Base-by-base conservation (phyloP, 2,888 invertebrate species). In the Idaea aversata region DNA sequence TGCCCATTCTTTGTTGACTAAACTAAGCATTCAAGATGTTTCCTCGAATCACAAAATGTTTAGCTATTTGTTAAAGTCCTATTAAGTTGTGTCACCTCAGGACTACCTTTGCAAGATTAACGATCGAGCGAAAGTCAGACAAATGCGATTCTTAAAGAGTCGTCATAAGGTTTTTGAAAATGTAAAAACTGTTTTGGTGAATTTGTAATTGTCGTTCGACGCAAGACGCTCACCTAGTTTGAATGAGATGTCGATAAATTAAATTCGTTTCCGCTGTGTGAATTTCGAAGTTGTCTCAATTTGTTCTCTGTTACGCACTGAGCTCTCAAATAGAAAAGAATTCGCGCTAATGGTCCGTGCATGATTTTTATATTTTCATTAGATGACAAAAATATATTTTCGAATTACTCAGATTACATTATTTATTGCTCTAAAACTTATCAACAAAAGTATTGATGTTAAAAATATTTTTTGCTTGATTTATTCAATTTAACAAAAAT, bases 61-160 rank as follows among this genome's bases (percentile, higher is more conserved):
- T 92, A 90, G 90, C 87, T 90, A 92, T 93, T 92, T 92, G 92
- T 93, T 91, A 91, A 89, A 91, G 81, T 89, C 87, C 88, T 87
- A 92, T 93, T 92, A 91, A 86, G 90, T 86, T 88, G 83, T 88
- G 90, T 89, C 90, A 90, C 88, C 88, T 87, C 81, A 79, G 82
- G 80, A 79, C 80, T 77, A 79, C 77, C 74, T 79, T 77, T 70
- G 71, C 86, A 81, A 87, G 80, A 60, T 77, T 65, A 63, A 5
- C 3, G 0, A 34, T 15, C 34, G 34, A 62, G 34, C 0, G 36
- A 6, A 0, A n/a, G 1, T n/a, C 65, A 73, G 69, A 59, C 47
- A n/a, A 82, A 67, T 75, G 65, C 76, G 16, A 64, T 68, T 81
- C 73, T 67, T 85, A 76, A 67, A 0, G 0, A 0, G n/a, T 36